phyloP scores from a whole-genome alignment of 2,113 vertebrate genomes.

The Bujurquina vittata region DNA sequence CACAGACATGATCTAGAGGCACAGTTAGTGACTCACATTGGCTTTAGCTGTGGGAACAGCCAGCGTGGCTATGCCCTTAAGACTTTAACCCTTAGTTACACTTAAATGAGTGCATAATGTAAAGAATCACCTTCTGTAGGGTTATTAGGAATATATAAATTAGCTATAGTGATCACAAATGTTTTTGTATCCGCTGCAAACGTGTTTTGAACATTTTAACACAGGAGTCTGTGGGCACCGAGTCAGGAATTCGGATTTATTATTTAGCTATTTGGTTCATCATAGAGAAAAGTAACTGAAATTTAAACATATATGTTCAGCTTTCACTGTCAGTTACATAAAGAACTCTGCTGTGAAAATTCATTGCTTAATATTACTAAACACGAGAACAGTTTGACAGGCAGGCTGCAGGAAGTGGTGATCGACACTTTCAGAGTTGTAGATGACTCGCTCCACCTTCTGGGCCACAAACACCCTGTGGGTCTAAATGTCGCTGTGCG shows the following conservation, averaged over 20 bases:
- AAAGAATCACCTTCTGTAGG: too few species aligned
- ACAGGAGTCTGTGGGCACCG: not conserved
- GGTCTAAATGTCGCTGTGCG: not conserved
- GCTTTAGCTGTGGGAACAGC: too few species aligned
- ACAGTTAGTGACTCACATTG: too few species aligned
- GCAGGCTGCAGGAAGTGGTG: not conserved
- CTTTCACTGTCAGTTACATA: not conserved
- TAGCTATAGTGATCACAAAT: not conserved
- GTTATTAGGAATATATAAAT: too few species aligned
- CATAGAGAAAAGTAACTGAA: too few species aligned
- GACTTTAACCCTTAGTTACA: too few species aligned
- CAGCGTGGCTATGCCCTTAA: too few species aligned
- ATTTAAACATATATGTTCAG: too few species aligned
- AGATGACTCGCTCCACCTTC: not conserved
- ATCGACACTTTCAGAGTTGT: not conserved
- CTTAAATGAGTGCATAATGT: too few species aligned
- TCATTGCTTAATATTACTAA: too few species aligned
- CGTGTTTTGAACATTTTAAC: not conserved
- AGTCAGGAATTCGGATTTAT: not conserved
- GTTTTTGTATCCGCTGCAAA: not conserved
- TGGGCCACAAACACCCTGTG: not conserved
- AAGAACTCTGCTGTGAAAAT: not conserved
- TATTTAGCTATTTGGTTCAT: not conserved
- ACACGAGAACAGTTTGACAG: not conserved
- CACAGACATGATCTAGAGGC: too few species aligned